Evolutionary conservation across 2,797 vertebrate species (phyloP).

Genomic region (Danio jaintianensis): DNA sequence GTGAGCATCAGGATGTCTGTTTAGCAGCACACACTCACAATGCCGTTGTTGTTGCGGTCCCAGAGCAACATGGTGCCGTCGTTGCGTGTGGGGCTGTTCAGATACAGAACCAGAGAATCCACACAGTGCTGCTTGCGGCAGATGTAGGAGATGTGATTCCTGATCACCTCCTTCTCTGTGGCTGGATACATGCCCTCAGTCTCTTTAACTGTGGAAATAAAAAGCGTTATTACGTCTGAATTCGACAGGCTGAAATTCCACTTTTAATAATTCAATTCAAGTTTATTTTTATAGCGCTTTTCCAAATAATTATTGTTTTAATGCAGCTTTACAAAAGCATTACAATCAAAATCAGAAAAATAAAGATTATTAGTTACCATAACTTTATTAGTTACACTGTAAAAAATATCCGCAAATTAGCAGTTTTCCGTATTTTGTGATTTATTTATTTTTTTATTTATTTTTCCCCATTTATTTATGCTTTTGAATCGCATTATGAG

Average conservation of each 20-base stretch:
- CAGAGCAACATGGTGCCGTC: slow-evolving; percentile 85
- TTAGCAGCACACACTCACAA: slow-evolving; percentile 69
- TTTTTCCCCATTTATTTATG: too few relatives aligned
- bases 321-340: background rate
- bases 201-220: slow-evolving; percentile 66
- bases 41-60: slow-evolving; percentile 84
- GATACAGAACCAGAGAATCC: slow-evolving; percentile 81
- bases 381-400: too few relatives aligned
- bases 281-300: too few relatives aligned
- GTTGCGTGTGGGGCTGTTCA: slow-evolving; percentile 82
- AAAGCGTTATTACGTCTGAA: background rate
- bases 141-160: slow-evolving; percentile 82
- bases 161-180: slow-evolving; percentile 80
- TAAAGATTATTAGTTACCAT: too few relatives aligned
- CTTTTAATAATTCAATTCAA: too few relatives aligned
- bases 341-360: too few relatives aligned
- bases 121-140: slow-evolving; percentile 84
- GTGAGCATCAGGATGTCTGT: background rate
- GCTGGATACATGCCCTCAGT: slow-evolving; percentile 78
- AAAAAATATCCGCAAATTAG: too few relatives aligned
- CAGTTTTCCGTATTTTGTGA: too few relatives aligned
- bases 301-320: too few relatives aligned
- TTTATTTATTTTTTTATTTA: too few relatives aligned
- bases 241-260: background rate
- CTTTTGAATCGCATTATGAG: too few relatives aligned